Evolutionary conservation across 1,140 invertebrate species (phyloP), one percentile per base, ranked within the genome.

Genomic region (Brachionus sp.): DNA sequence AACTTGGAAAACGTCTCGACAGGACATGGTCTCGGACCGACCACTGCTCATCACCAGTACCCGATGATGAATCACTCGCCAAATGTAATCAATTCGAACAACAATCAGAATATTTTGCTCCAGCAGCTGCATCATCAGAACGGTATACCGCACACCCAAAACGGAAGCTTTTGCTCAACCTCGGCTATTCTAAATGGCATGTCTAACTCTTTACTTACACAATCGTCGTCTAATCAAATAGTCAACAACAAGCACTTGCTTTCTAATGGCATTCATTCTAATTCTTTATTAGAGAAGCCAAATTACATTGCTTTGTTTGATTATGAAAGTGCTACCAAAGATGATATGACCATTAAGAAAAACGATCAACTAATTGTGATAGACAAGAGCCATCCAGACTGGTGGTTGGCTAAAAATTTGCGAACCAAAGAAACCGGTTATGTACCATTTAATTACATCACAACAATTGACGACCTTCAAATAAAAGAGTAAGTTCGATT

Each of bases 221-320:
- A 73, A 23, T 35, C 39, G 12, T 75, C 70, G n/a, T 46, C 70
- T 1, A 75, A 75, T n/a, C 39, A 44, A 46, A 44, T 75, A 4
- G 35, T 23, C 5, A 73, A 73, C 39, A 75, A 46, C 19, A 44
- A 75, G 12, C 39, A 75, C 10, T 7, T 46, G 10, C 12, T 46
- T n/a, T 33, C 42, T 25, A 33, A 25, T 33, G 70, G 70, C 9
- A 46, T 46, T 23, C 70, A 75, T 29, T 44, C 70, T 4, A 75
- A 46, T 75, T 46, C 39, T 0, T 4, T 57, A 9, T 16, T 44
- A 13, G 77, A 80, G n/a, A 80, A 80, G 19, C 77, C 77, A 19
- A 80, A 80, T 44, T 82, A 82, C 50, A 66, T 82, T 16, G 80
- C 80, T 68, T 19, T 82, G 50, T 82, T 82, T 53, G 80, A 82